A percentile compares a stretch with the other conserved stretches of the same genome.
Conservation (phyloP, 37 sponge, comb jelly and placozoan genomes). For the Axinella damicornis region DNA sequence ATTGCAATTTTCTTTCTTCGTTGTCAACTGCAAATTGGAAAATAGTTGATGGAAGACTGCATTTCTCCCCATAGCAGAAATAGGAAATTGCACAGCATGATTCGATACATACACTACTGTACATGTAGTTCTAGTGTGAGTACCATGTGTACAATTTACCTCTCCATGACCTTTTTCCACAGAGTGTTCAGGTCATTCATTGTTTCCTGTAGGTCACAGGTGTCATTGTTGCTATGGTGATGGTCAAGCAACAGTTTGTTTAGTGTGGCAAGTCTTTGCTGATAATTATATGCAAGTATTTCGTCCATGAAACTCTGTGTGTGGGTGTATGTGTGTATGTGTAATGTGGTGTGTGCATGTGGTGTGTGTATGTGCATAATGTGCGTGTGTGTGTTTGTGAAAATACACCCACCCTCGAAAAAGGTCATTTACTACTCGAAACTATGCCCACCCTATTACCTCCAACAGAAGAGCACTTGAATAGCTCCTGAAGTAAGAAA, state of each 20-base stretch:
- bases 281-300: neutral
- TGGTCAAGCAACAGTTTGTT: conserved; percentile 46
- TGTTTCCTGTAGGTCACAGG: conserved; percentile 51
- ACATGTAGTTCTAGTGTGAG: too few species aligned
- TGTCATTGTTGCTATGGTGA: conserved; percentile 37
- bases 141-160: neutral
- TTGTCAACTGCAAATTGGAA: too few species aligned
- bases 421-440: too few species aligned
- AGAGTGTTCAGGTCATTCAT: conserved; percentile 48
- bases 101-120: too few species aligned
- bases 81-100: too few species aligned
- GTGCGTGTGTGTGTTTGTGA: neutral
- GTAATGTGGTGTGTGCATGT: neutral
- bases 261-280: conserved; percentile 33
- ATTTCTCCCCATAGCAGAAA: too few species aligned
- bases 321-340: neutral
- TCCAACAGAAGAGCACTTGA: too few species aligned
- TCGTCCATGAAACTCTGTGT: conserved; percentile 36
- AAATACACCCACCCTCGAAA: too few species aligned
- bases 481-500: too few species aligned
- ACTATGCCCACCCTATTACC: too few species aligned
- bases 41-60: too few species aligned
- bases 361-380: neutral
- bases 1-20: too few species aligned
- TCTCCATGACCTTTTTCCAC: conserved; percentile 48